These are phyloP conservation scores for Rhinophrynus dorsalis DNA, from an alignment of 2,797 vertebrate genomes.

Conservation along the genomic window DNA sequence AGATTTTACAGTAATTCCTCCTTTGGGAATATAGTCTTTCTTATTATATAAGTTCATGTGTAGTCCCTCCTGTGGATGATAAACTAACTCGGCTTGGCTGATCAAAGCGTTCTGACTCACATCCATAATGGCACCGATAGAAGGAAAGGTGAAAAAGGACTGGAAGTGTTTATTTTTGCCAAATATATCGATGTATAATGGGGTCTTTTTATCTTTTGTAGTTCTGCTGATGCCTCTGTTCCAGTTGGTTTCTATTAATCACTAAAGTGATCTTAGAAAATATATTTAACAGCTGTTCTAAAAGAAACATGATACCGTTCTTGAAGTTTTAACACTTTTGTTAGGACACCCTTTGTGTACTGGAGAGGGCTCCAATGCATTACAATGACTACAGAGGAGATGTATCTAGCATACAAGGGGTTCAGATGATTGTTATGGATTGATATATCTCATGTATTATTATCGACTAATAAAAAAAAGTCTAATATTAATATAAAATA, in stretches of 20 bases:
- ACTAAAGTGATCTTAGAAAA: slow-evolving; percentile 11
- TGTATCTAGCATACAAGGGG: too few relatives aligned
- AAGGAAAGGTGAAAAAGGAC: neutral
- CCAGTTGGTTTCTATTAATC: slow-evolving; percentile 27
- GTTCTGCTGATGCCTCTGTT: neutral
- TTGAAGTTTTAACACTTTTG: neutral
- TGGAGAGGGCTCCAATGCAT: too few relatives aligned
- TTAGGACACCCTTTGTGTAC: too few relatives aligned
- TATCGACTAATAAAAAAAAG: too few relatives aligned
- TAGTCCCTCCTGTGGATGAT: neutral
- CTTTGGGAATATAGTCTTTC: too few relatives aligned
- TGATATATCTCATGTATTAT: too few relatives aligned
- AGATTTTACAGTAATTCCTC: too few relatives aligned
- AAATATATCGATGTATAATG: neutral
- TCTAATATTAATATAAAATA: too few relatives aligned
- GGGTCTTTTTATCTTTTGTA: neutral
- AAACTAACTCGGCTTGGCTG: neutral
- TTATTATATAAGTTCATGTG: too few relatives aligned
- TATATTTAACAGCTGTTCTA: slow-evolving; percentile 12
- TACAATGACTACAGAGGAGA: too few relatives aligned
- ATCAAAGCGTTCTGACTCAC: neutral
- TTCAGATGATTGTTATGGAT: too few relatives aligned
- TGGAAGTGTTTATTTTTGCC: neutral
- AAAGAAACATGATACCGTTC: neutral
- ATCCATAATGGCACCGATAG: slow-evolving; percentile 4